These are phyloP conservation scores for Masnerella sp. DNA, from an alignment of 2,888 invertebrate species.

Conservation along the genomic window DNA sequence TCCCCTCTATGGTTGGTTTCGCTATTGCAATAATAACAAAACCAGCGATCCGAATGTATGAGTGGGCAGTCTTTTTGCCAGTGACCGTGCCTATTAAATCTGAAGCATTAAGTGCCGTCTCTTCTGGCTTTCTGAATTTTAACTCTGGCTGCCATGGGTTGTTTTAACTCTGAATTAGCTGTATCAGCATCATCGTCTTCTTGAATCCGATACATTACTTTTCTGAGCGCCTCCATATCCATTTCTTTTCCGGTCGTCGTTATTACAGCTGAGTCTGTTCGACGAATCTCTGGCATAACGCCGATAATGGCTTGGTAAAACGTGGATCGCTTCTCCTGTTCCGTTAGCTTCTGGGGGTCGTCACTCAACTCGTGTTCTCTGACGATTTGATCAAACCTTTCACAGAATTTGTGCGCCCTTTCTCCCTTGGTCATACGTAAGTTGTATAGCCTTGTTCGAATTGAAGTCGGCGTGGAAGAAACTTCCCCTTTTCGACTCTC, in stretches of 20 bases:
- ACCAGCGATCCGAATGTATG: constrained; percentile 9
- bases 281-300: constrained; percentile 47
- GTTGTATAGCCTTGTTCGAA: constrained; percentile 45
- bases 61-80: constrained; percentile 29
- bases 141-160: constrained; percentile 26
- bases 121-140: not conserved
- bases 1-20: constrained; percentile 29
- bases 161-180: constrained; percentile 12
- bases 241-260: constrained; percentile 55
- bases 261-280: constrained; percentile 51
- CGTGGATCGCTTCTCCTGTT: constrained; percentile 38
- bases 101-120: constrained; percentile 33
- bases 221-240: constrained; percentile 49
- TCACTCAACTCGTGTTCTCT: constrained; percentile 43
- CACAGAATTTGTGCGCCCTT: constrained; percentile 47
- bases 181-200: constrained; percentile 32
- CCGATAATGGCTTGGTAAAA: constrained; percentile 58
- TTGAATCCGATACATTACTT: constrained; percentile 38
- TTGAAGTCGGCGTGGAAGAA: constrained; percentile 51
- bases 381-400: constrained; percentile 52
- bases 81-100: constrained; percentile 41
- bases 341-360: constrained; percentile 35
- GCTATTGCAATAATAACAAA: constrained; percentile 18
- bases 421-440: constrained; percentile 25
- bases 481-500: constrained; percentile 51